Conservation (phyloP, 2,113 vertebrate species). For the Tautogolabrus adspersus region DNA sequence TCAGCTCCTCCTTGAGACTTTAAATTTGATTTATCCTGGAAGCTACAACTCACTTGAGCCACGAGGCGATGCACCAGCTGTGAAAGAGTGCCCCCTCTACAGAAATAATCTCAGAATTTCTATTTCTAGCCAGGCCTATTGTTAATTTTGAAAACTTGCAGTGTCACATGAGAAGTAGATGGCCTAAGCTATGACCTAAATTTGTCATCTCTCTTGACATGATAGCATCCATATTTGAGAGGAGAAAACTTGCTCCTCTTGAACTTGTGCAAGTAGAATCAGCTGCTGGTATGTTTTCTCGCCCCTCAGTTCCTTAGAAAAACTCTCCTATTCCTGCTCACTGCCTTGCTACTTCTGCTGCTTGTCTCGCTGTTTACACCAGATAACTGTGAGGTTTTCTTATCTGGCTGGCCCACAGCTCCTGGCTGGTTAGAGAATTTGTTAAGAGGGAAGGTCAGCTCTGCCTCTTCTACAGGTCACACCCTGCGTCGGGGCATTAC, state of each 20-base stretch:
- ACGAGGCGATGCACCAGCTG: background rate
- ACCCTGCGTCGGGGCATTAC: slow-evolving; percentile 34
- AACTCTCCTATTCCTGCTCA: background rate
- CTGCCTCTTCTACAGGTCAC: slow-evolving; percentile 46
- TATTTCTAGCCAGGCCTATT: slow-evolving; percentile 59
- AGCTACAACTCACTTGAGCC: slow-evolving; percentile 4
- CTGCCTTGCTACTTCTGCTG: background rate
- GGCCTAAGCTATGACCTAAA: slow-evolving; percentile 7
- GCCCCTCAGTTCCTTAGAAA: slow-evolving; percentile 9
- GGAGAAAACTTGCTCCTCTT: background rate
- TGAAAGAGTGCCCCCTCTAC: background rate
- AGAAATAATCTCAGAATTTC: slow-evolving; percentile 34
- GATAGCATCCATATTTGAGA: slow-evolving; percentile 4
- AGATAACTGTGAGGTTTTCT: slow-evolving; percentile 54
- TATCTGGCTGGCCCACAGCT: slow-evolving; percentile 39
- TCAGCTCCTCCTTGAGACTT: slow-evolving; percentile 38
- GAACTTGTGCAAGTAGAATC: slow-evolving; percentile 27
- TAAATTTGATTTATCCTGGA: slow-evolving; percentile 28
- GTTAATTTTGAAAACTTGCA: slow-evolving; percentile 37
- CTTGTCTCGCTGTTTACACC: slow-evolving; percentile 13
- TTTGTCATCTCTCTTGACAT: slow-evolving; percentile 8
- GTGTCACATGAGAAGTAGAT: slow-evolving; percentile 2
- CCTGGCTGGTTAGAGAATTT: background rate
- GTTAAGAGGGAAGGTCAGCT: slow-evolving; percentile 28
- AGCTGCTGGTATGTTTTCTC: background rate